A percentile compares a stretch with the other conserved stretches of the same genome.
Evolutionary conservation across 2,797 vertebrate genomes (phyloP).

Genomic region (Philypnodon macrostomus): DNA sequence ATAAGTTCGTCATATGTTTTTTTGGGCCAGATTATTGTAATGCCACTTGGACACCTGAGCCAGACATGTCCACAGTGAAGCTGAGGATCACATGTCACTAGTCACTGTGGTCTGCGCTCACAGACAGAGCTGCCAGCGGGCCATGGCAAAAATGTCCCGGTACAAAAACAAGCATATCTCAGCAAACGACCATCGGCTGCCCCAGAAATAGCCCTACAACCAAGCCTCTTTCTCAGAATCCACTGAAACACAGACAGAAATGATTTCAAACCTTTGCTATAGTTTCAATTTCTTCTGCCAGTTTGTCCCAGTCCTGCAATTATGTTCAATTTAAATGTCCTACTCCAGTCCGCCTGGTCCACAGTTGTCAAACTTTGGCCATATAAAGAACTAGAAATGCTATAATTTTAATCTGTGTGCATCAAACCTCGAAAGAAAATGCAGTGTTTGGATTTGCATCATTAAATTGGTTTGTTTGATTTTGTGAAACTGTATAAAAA

Average conservation of each 20-base stretch:
- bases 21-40: constrained; percentile 53
- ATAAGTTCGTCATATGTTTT: constrained; percentile 59
- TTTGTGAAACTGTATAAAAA: constrained; percentile 42
- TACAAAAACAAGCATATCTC: constrained; percentile 45
- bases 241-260: constrained; percentile 14
- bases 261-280: constrained; percentile 40
- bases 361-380: constrained; percentile 54
- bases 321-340: constrained; percentile 53
- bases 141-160: constrained; percentile 22
- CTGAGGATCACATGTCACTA: constrained; percentile 47
- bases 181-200: constrained; percentile 25
- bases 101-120: constrained; percentile 56
- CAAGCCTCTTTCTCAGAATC: constrained; percentile 48
- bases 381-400: constrained; percentile 52
- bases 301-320: constrained; percentile 59
- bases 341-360: constrained; percentile 36
- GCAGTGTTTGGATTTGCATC: constrained; percentile 39
- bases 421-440: constrained; percentile 31
- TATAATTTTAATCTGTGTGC: constrained; percentile 52
- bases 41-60: constrained; percentile 60
- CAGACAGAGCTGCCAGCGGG: constrained; percentile 45
- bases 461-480: constrained; percentile 58
- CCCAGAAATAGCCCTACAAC: constrained; percentile 54
- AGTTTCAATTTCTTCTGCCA: constrained; percentile 45
- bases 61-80: constrained; percentile 53